These are phyloP conservation scores for Catamblyrhynchus diadema DNA, from an alignment of 2,797 vertebrate species.

Conservation along the genomic window DNA sequence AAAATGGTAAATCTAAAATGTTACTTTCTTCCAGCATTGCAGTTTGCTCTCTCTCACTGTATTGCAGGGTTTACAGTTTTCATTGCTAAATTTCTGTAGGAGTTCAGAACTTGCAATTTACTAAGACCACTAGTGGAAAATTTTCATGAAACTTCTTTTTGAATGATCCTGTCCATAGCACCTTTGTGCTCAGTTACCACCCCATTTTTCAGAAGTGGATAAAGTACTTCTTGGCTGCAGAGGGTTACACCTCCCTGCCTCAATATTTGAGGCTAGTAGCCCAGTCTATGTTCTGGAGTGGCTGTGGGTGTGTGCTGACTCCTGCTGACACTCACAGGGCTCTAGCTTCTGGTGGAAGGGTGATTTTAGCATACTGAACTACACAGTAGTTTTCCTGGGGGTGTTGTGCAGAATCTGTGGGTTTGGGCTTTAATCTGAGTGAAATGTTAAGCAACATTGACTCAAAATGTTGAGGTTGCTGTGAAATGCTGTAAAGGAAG, in stretches of 20 bases:
- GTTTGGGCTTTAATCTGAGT: neutral
- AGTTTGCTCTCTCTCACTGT: accelerated
- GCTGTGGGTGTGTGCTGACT: neutral
- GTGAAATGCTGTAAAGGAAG: neutral
- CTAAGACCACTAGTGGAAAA: neutral
- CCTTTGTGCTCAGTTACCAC: neutral
- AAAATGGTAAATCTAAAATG: neutral
- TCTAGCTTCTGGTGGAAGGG: accelerated
- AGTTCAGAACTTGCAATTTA: neutral
- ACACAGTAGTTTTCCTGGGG: neutral
- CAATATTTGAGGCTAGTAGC: accelerated
- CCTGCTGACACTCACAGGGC: neutral
- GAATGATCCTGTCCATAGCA: neutral
- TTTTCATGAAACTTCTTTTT: neutral
- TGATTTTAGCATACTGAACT: neutral
- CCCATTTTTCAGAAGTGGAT: neutral
- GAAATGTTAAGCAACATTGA: neutral
- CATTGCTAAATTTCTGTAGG: neutral
- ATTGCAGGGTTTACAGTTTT: neutral
- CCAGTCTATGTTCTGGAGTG: neutral
- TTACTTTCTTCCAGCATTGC: neutral
- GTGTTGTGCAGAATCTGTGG: neutral
- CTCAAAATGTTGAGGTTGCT: neutral
- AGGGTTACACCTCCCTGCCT: neutral
- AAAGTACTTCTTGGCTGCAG: neutral